Percentiles rank a stretch among this genome's conserved stretches.
These are phyloP conservation scores for Tamias sibiricus DNA, from an alignment of 2,113 vertebrate genomes.

Conservation along the genomic window DNA sequence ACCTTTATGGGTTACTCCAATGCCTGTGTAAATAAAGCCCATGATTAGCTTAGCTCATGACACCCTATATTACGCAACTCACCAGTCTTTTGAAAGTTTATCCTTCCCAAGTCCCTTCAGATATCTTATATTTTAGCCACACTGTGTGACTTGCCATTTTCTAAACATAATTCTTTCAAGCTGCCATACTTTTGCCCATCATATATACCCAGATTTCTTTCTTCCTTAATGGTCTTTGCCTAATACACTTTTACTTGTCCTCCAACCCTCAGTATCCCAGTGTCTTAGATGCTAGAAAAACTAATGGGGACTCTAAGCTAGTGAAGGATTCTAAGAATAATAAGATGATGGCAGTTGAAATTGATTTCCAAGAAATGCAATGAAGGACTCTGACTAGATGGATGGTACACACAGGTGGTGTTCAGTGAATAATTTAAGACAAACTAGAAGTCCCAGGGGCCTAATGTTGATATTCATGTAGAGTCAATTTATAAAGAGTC, in stretches of 20 bases:
- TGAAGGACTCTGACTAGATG: neutral
- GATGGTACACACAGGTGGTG: neutral
- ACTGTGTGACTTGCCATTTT: neutral
- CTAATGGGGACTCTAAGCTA: neutral
- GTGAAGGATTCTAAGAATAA: neutral
- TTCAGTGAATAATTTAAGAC: neutral
- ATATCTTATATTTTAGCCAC: neutral
- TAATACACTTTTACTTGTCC: neutral
- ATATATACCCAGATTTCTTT: neutral
- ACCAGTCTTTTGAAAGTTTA: neutral
- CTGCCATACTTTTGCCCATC: neutral
- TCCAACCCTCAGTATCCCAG: neutral
- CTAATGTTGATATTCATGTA: neutral
- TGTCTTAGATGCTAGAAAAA: neutral
- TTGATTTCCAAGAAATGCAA: neutral
- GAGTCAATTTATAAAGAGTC: neutral
- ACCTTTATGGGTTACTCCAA: neutral
- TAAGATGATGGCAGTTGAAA: neutral
- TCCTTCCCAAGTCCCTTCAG: neutral
- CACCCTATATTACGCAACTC: neutral
- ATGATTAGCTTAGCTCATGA: neutral
- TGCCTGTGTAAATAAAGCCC: neutral
- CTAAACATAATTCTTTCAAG: neutral
- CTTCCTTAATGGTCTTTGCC: neutral
- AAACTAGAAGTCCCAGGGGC: neutral